Evolutionary conservation across 2,888 invertebrate genomes (phyloP), one percentile per base, ranked within the genome.

Genomic region (Ophion obscuratus): DNA sequence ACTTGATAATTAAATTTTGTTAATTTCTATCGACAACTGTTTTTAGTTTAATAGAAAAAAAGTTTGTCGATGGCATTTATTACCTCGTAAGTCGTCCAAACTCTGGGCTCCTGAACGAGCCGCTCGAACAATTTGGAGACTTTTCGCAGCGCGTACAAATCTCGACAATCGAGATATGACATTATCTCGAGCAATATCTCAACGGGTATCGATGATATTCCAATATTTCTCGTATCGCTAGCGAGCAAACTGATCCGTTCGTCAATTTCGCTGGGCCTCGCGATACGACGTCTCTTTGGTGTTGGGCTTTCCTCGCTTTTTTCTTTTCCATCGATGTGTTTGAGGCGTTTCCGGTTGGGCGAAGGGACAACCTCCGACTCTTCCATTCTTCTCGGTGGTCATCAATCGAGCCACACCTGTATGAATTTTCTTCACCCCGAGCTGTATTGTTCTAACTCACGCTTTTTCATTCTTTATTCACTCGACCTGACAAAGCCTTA

Each of bases 41-140:
- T 40, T 40, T 40, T 40, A 40, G 4, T 1, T 31, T 31, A 2
- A 4, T 31, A 4, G n/a, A 31, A 31, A 31, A 31, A 31, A 31
- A 31, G 4, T 2, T 31, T 31, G 2, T 2, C 4, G 4, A 4
- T 4, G 2, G 31, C 31, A 57, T 17, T 57, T 57, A 7, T n/a
- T 67, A 92, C 92, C 92, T 92, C 90, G 89, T 91, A 93, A 66
- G 84, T 84, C 84, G 88, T 89, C 92, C 91, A 92, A 36, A 92
- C 70, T 5, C 83, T 81, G 10, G 92, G 92, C 36, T 91, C 91
- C 24, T 83, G 79, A 1, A 87, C 87, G 44, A 92, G 80, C 5
- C 78, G 76, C 36, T 89, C 82, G 71, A 93, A 92, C 17, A 88
- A 88, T n/a, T 44, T 85, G 24, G 89, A 92, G 0, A 92, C 91